phyloP scores from a whole-genome alignment of 2,113 vertebrate species.

The Psilopogon haemacephalus region DNA sequence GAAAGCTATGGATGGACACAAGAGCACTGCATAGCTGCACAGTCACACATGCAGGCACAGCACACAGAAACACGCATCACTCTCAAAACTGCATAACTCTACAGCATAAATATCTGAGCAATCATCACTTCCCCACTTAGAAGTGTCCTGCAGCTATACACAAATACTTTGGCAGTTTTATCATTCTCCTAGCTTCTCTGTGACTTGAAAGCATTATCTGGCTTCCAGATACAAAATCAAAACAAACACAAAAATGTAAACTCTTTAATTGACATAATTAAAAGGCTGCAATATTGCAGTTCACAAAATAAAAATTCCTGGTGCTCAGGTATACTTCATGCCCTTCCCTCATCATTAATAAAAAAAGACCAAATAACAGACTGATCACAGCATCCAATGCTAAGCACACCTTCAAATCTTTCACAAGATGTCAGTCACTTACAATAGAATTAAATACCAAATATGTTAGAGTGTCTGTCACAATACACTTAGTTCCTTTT shows the following conservation, averaged over 20 bases:
- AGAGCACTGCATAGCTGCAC: background rate
- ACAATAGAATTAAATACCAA: background rate
- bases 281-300: background rate
- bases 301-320: background rate
- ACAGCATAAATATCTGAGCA: background rate
- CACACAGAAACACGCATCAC: accelerated
- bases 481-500: conserved; percentile 1
- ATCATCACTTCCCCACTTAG: background rate
- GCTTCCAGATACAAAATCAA: background rate
- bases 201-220: background rate
- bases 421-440: background rate
- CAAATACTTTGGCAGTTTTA: background rate
- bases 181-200: background rate
- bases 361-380: background rate
- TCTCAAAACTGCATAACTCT: background rate
- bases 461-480: background rate
- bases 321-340: background rate
- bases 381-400: background rate
- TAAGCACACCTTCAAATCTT: background rate
- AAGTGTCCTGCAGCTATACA: background rate
- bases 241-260: background rate
- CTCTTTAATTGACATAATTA: background rate
- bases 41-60: accelerated
- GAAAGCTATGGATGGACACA: background rate
- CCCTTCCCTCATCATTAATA: background rate